Evolutionary conservation across 2,797 vertebrate species (phyloP), one percentile per base, ranked within the genome.

Genomic region (Liasis olivaceus): DNA sequence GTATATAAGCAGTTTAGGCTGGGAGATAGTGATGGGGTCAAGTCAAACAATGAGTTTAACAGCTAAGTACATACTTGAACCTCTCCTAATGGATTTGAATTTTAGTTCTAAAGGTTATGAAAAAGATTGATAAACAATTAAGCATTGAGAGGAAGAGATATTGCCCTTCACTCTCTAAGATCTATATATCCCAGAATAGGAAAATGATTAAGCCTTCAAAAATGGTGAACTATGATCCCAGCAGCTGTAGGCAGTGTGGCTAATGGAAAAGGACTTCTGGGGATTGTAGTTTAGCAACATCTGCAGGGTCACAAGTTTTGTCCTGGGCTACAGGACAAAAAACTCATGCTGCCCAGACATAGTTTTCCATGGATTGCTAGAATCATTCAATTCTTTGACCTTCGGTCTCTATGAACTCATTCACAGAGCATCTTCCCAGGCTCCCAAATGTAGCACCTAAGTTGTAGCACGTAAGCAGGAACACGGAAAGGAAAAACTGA

Each of bases 331-430:
- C 77, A 85, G 51, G 24, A 89, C n/a, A 63, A 81, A 89, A 84
- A 85, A 9, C 5, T 5, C 51, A 69, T 22, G 4, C 42, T 58
- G 51, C 15, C 15, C 88, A 2, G 36, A n/a, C 84, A 56, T 31
- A 86, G 54, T 66, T 85, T 28, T 92, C 36, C 58, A 63, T 42
- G 20, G 15, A 28, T 8, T 20, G 20, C 64, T 13, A 14, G 22
- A 90, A 15, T 86, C 69, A 88, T 92, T 36, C 63, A 92, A 56
- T 90, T 90, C 54, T 51, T 31, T 92, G 92, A 90, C 92, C 42
- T 72, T 62, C 56, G 20, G 63, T 86, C 26, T 36, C 84, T 28
- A 14, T 15, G 84, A 14, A 5, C 31, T 62, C 56, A 77, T 77
- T 9, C n/a, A 56, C 3, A 2, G 81, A 59, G 56, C 63, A 90